Percentiles rank a stretch among this genome's conserved stretches.
Evolutionary conservation across 2,888 invertebrate species (phyloP).

Genomic region (Dendrolimus houi): DNA sequence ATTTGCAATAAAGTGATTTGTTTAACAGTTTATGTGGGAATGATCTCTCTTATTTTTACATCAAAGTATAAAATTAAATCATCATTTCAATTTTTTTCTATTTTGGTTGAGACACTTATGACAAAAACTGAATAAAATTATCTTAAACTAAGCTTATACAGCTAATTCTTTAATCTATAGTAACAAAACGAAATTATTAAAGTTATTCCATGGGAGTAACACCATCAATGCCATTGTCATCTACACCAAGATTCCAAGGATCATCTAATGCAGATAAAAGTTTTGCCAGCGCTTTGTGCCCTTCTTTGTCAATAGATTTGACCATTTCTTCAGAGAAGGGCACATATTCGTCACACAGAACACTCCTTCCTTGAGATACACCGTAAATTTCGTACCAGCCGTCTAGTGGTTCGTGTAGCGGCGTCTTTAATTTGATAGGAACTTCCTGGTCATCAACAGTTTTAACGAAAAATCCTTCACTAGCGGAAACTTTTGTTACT

Average conservation of each 20-base stretch:
- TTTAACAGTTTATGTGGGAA: no score
- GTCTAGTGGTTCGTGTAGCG: constrained; percentile 55
- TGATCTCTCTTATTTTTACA: no score
- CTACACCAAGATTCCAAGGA: constrained; percentile 67
- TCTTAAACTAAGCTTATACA: no score
- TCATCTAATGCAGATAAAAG: constrained; percentile 59
- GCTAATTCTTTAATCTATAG: no score
- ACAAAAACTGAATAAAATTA: no score
- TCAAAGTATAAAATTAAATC: no score
- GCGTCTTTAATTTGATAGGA: constrained; percentile 50
- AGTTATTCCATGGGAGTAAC: constrained; percentile 47
- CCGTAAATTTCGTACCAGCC: constrained; percentile 70
- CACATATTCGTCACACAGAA: constrained; percentile 64
- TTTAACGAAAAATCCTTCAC: constrained; percentile 62
- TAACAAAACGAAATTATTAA: no score
- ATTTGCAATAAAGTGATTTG: no score
- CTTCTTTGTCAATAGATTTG: constrained; percentile 58
- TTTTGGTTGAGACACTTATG: no score
- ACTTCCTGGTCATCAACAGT: constrained; percentile 67
- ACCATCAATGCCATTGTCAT: constrained; percentile 33
- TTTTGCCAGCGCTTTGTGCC: constrained; percentile 57
- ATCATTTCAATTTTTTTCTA: no score
- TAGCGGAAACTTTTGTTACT: constrained; percentile 59
- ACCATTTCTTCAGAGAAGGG: constrained; percentile 52
- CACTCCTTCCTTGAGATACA: constrained; percentile 58